Evolutionary conservation across 2,888 invertebrate species (phyloP), one percentile per base, ranked within the genome.

Genomic region (Leptothorax acervorum): DNA sequence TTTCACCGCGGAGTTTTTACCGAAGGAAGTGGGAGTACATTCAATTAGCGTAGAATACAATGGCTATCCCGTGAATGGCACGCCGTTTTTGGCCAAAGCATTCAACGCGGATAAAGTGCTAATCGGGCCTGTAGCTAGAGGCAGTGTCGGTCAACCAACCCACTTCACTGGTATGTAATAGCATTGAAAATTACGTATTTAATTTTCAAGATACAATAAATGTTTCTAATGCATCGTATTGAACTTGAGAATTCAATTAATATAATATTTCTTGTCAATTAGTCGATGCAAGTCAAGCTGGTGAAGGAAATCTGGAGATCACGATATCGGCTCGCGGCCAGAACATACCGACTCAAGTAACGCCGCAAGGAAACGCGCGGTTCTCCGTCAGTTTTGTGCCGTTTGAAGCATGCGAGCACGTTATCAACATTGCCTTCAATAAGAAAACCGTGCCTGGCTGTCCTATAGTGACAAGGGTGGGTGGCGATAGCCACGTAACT

Each of bases 321-420:
- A 99, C 99, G 70, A 99, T 99, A 91, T 98, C 98, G 86, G 98
- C 99, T 63, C 96, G 98, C 94, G 98, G 99, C 78, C 96, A 98
- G 87, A 98, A 99, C 94, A 98, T 99, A 92, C 99, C 99, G 71
- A 99, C 99, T 78, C 99, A 99, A 96, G 99, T 99, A 66, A 98
- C 98, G 94, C 98, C 98, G 11, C 97, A 98, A 95, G 99, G 98
- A 93, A 97, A 97, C 94, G 97, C 97, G 65, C 96, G 98, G 93
- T 99, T 99, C 95, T 97, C 98, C 87, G 99, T 99, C 84, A 99
- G 99, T 92, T 99, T 99, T 95, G 97, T 99, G 87, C 99, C 99
- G 75, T 97, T 98, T 48, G 98, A 99, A 95, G 97, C 98, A 53
- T 98, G 98, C 94, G 98, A 98, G 94, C 99, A 99, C 95, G 97